A percentile compares a stretch with the other conserved stretches of the same genome.
Evolutionary conservation across 2,113 vertebrate genomes (phyloP).

Genomic region (Macroglossus sobrinus): DNA sequence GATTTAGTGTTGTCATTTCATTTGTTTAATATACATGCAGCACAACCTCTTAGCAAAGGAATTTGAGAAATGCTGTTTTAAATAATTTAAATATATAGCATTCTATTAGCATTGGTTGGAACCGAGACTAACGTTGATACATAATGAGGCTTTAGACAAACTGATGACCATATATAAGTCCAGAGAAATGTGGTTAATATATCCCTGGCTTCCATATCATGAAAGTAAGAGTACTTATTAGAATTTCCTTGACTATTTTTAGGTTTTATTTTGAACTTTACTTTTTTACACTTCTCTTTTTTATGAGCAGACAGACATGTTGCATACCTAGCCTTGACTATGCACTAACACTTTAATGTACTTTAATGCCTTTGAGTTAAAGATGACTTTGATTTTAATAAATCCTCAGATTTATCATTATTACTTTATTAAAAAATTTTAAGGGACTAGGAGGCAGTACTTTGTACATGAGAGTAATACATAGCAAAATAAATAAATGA

Average conservation of each 20-base stretch:
- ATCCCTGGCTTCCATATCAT: not conserved
- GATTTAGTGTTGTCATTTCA: not conserved
- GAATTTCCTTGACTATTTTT: not conserved
- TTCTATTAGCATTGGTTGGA: not conserved
- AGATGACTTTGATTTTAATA: not conserved
- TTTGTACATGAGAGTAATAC: not conserved
- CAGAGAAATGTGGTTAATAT: constrained; percentile 26
- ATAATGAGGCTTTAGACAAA: not conserved
- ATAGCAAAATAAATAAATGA: not conserved
- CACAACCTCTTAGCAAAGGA: not conserved
- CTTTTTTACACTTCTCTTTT: not conserved
- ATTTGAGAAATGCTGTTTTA: constrained; percentile 18
- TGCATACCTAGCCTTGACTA: not conserved
- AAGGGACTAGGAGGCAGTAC: not conserved
- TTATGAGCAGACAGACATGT: not conserved
- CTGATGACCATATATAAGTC: not conserved
- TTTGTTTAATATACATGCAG: constrained; percentile 26
- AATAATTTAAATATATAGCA: constrained; percentile 3
- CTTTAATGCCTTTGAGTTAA: not conserved
- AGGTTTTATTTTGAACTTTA: not conserved
- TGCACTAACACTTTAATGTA: not conserved
- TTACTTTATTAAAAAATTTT: not conserved
- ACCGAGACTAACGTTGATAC: not conserved
- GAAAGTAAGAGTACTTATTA: not conserved
- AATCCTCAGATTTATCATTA: not conserved